Base-by-base conservation (phyloP, 2,888 invertebrate genomes). In the Calephelis perditalis region DNA sequence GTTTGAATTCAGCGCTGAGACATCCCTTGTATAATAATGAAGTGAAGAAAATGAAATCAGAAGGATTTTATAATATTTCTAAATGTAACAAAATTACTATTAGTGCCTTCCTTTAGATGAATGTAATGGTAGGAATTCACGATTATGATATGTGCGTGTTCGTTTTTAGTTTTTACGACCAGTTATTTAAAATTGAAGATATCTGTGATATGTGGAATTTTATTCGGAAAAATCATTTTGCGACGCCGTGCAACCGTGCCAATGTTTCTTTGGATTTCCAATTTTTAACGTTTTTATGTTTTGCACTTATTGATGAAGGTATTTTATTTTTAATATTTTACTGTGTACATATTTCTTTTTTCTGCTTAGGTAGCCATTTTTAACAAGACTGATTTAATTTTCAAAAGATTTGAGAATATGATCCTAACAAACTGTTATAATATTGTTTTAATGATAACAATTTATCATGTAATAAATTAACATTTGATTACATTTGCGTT, bases 331-430 rank as follows among this genome's bases (percentile, higher is more conserved):
- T 75, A 73, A 74, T 73, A 69, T 71, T 73, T 68, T 74, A 75
- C 73, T 78, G 76, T 76, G 78, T 78, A 79, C 75, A 77, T 78
- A 81, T 67, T 81, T 82, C 80, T 74, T 77, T 78, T 40, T 75
- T 79, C 80, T 77, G 77, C 75, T 76, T 81, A 81, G 81, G 86
- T 85, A 90, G 91, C 89, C 90, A 89, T 91, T 89, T 68, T 84
- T 91, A 91, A 91, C 91, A 91, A 91, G 91, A 91, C 91, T 91
- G 91, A 91, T 89, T 87, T 89, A 81, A 81, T 82, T 89, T 87
- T 85, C 85, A 81, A 81, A 76, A 79, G 81, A 85, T 82, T 82
- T 76, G 78, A 82, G 65, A 66, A 76, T 85, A 82, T 84, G 82
- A 86, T 83, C 85, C 80, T 88, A 86, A 86, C 86, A 86, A 85